Percentiles rank a stretch among this genome's conserved stretches.
Evolutionary conservation across 2,797 vertebrate genomes (phyloP).

Genomic region (Oryzias dopingdopingensis): DNA sequence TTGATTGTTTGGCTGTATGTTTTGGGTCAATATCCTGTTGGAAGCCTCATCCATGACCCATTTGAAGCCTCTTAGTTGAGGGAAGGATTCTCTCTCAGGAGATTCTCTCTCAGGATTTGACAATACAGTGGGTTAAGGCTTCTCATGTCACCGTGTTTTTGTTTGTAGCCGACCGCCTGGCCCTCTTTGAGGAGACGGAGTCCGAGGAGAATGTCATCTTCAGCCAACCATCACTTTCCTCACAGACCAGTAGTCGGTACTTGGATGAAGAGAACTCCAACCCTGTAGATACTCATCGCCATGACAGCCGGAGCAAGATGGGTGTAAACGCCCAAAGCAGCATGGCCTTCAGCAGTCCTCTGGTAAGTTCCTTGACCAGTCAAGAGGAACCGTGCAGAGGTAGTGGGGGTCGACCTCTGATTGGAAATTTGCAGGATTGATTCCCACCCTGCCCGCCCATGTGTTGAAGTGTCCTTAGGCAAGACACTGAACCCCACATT

Average conservation of each 20-base stretch:
- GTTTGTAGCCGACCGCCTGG: slow-evolving; percentile 81
- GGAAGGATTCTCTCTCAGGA: too few species aligned
- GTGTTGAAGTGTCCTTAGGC: too few species aligned
- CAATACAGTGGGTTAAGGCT: background rate
- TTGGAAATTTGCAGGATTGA: too few species aligned
- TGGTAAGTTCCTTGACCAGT: slow-evolving; percentile 75
- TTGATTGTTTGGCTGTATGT: too few species aligned
- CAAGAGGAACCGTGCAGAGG: background rate
- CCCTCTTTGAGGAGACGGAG: slow-evolving; percentile 76
- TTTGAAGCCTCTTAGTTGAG: too few species aligned
- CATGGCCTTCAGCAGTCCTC: slow-evolving; percentile 89
- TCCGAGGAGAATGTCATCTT: slow-evolving; percentile 80
- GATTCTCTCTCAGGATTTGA: too few species aligned
- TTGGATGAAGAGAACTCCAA: slow-evolving; percentile 53
- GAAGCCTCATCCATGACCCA: too few species aligned
- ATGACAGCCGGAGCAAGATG: slow-evolving; percentile 69
- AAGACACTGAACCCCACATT: too few species aligned
- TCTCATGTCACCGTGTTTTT: slow-evolving; percentile 8
- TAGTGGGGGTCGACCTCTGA: background rate
- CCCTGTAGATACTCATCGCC: slow-evolving; percentile 49
- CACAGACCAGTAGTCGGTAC: slow-evolving; percentile 39
- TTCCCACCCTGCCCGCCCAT: too few species aligned
- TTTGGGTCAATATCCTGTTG: too few species aligned
- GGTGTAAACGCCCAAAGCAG: slow-evolving; percentile 64
- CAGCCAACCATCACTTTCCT: slow-evolving; percentile 48